Conservation (phyloP, 2,797 vertebrate species). For the Karalla daura region DNA sequence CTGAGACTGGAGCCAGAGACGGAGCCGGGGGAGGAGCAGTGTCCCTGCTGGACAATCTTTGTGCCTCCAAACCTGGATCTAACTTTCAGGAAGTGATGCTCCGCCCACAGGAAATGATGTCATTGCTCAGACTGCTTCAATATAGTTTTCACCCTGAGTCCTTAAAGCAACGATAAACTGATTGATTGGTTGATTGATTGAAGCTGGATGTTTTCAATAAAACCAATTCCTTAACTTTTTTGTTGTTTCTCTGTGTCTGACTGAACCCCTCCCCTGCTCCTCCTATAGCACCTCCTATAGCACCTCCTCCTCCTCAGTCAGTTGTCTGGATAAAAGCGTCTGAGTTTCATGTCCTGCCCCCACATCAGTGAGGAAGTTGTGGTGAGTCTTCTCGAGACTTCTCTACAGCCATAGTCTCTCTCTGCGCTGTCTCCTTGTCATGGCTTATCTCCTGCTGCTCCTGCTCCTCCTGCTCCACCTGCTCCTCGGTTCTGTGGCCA, state of each 20-base stretch:
- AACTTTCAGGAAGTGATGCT: too few species aligned
- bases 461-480: conserved; percentile 20
- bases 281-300: background rate
- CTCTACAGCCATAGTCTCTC: background rate
- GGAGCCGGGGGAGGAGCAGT: too few species aligned
- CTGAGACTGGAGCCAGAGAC: conserved; percentile 4
- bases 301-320: background rate
- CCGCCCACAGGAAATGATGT: conserved; percentile 8
- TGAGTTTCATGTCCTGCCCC: background rate
- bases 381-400: background rate
- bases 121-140: background rate
- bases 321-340: too few species aligned
- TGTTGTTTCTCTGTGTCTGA: too few species aligned
- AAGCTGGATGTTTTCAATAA: too few species aligned
- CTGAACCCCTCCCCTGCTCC: too few species aligned
- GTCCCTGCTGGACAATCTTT: too few species aligned
- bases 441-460: conserved; percentile 35
- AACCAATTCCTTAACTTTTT: too few species aligned
- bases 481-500: too few species aligned
- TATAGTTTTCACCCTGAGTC: background rate
- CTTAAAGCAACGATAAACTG: background rate
- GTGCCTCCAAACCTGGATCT: too few species aligned
- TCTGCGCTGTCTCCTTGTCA: background rate
- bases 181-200: background rate
- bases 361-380: conserved; percentile 34